Conservation (phyloP, 2,113 vertebrate species). For the Boulengeromyrus knoepffleri region DNA sequence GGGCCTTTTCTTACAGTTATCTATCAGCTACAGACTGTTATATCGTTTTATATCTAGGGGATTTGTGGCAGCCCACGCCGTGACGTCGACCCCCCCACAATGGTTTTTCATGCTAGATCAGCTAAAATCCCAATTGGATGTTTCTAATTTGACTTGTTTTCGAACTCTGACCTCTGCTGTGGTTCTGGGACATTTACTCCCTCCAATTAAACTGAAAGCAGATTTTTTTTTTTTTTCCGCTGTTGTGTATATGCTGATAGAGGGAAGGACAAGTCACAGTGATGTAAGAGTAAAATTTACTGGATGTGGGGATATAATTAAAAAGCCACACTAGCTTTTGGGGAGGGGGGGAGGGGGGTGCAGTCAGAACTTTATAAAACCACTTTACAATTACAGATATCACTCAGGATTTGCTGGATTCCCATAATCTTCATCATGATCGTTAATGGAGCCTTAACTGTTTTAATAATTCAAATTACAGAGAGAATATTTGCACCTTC, state of each 20-base stretch:
- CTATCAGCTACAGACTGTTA: neutral
- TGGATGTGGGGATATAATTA: constrained; percentile 1
- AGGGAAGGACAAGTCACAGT: neutral
- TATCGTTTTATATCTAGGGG: neutral
- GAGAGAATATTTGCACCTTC: neutral
- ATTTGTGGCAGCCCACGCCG: neutral
- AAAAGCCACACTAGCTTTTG: neutral
- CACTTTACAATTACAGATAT: neutral
- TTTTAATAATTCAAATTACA: neutral
- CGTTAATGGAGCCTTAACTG: neutral
- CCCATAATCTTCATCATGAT: neutral
- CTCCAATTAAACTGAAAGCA: neutral
- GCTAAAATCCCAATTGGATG: neutral
- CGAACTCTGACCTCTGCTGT: neutral
- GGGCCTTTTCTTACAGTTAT: neutral
- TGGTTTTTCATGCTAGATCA: neutral
- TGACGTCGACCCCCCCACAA: neutral
- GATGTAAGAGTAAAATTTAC: neutral
- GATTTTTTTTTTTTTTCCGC: neutral
- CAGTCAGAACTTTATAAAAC: neutral
- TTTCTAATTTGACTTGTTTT: neutral
- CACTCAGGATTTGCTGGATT: neutral
- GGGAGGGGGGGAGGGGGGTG: neutral
- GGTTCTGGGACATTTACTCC: neutral
- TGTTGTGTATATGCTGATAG: neutral